These are phyloP conservation scores for Nasua narica DNA, from an alignment of 2,797 vertebrate genomes.

Conservation along the genomic window DNA sequence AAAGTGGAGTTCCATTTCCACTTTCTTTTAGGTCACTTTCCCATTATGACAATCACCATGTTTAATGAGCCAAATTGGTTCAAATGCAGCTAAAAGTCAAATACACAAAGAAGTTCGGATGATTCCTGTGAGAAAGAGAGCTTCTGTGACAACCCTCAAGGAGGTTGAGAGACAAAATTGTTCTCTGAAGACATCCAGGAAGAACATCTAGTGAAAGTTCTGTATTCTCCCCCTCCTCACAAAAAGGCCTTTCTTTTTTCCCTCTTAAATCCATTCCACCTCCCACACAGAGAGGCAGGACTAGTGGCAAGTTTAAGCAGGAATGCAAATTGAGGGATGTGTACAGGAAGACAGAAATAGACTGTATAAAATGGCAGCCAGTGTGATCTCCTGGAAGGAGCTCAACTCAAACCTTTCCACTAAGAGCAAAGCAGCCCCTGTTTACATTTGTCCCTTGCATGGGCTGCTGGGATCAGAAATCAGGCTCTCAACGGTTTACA, in stretches of 20 bases:
- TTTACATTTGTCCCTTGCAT: conserved; percentile 80
- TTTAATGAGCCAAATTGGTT: conserved; percentile 68
- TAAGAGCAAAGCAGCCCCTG: conserved; percentile 75
- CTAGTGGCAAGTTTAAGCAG: conserved; percentile 72
- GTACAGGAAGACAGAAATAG: conserved; percentile 80
- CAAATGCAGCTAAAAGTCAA: conserved; percentile 58
- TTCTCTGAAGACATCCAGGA: conserved; percentile 36
- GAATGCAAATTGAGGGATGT: conserved; percentile 79
- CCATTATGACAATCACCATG: conserved; percentile 45
- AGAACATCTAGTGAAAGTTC: conserved; percentile 52
- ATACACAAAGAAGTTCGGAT: conserved; percentile 63
- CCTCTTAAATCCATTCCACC: conserved; percentile 35
- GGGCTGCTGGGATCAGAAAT: conserved; percentile 58
- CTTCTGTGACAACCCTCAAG: conserved; percentile 27
- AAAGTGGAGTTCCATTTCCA: background rate
- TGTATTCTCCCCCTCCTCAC: conserved; percentile 46
- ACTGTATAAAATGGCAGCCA: conserved; percentile 83
- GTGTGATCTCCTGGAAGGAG: conserved; percentile 83
- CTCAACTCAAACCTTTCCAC: conserved; percentile 80
- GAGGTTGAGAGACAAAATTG: conserved; percentile 68
- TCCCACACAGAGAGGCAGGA: conserved; percentile 50
- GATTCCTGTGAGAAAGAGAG: conserved; percentile 39
- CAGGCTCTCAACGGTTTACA: conserved; percentile 1
- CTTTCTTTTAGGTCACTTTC: background rate
- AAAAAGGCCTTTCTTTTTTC: conserved; percentile 60